Conservation (phyloP, 1,140 invertebrate genomes). For the Drosophila sulfurigaster region DNA sequence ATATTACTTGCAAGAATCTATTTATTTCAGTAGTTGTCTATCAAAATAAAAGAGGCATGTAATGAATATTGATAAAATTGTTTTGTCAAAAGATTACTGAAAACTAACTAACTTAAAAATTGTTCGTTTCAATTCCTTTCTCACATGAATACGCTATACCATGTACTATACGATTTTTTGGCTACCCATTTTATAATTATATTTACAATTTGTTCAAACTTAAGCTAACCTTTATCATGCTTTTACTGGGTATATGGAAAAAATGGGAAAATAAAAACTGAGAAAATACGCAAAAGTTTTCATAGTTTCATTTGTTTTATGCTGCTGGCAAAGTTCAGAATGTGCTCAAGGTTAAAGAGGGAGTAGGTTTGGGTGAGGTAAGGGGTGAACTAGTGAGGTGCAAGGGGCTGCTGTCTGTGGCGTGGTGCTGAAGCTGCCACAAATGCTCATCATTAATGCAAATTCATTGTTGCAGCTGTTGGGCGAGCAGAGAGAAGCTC, state of each 20-base stretch:
- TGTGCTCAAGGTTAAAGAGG: slow-evolving; percentile 46
- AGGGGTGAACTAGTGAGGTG: slow-evolving; percentile 17
- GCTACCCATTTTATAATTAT: too few species aligned
- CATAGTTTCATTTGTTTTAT: slow-evolving; percentile 77
- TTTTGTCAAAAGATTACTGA: too few species aligned
- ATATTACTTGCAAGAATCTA: too few species aligned
- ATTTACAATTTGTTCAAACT: too few species aligned
- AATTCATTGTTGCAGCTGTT: slow-evolving; percentile 74
- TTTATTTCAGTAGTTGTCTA: too few species aligned
- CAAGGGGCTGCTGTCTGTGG: slow-evolving; percentile 14
- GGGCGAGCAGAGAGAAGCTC: slow-evolving; percentile 14
- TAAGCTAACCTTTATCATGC: slow-evolving; percentile 28
- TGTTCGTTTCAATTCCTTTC: too few species aligned
- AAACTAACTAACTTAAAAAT: too few species aligned
- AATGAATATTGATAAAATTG: too few species aligned
- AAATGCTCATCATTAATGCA: slow-evolving; percentile 78
- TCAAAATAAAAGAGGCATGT: too few species aligned
- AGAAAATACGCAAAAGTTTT: slow-evolving; percentile 38
- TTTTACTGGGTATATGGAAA: slow-evolving; percentile 29
- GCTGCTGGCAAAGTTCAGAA: slow-evolving; percentile 66
- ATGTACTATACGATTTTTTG: too few species aligned
- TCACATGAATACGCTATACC: too few species aligned
- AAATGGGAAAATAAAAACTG: slow-evolving; percentile 36
- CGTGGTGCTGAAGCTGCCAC: slow-evolving; percentile 10
- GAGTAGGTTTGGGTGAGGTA: background rate